Evolutionary conservation across 2,888 invertebrate genomes (phyloP).

Genomic region (Hydrotaea cyrtoneurina): DNA sequence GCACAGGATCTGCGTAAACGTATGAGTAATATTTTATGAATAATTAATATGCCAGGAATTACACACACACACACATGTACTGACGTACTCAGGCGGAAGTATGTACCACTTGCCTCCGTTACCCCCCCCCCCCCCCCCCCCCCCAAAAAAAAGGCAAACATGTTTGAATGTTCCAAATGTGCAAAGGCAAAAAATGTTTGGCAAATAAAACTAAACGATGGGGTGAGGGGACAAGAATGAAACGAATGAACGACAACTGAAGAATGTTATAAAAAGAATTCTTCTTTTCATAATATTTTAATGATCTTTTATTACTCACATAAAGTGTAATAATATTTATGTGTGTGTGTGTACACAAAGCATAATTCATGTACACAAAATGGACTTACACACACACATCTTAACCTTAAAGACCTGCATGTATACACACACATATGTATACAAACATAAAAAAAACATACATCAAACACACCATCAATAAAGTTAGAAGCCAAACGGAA

Average conservation of each 20-base stretch:
- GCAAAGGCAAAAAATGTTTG: too few species aligned
- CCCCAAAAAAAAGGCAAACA: background rate
- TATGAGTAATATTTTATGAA: background rate
- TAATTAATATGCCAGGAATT: background rate
- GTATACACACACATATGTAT: background rate
- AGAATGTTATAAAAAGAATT: background rate
- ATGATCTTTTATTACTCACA: conserved; percentile 2
- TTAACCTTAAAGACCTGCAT: background rate
- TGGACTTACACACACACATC: background rate
- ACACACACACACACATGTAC: background rate
- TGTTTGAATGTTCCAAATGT: background rate
- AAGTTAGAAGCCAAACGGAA: background rate
- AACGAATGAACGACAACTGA: background rate
- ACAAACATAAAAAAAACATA: background rate
- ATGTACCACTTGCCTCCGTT: too few species aligned
- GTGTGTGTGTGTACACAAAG: background rate
- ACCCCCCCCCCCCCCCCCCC: too few species aligned
- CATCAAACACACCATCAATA: conserved; percentile 12
- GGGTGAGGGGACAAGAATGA: background rate
- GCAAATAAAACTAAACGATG: background rate
- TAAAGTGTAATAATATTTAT: conserved; percentile 1
- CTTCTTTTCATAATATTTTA: background rate
- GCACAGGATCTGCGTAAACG: background rate
- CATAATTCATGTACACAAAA: background rate
- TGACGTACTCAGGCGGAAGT: too few species aligned